phyloP scores from a whole-genome alignment of 2,888 invertebrate genomes.

The Oeneis ivallda region DNA sequence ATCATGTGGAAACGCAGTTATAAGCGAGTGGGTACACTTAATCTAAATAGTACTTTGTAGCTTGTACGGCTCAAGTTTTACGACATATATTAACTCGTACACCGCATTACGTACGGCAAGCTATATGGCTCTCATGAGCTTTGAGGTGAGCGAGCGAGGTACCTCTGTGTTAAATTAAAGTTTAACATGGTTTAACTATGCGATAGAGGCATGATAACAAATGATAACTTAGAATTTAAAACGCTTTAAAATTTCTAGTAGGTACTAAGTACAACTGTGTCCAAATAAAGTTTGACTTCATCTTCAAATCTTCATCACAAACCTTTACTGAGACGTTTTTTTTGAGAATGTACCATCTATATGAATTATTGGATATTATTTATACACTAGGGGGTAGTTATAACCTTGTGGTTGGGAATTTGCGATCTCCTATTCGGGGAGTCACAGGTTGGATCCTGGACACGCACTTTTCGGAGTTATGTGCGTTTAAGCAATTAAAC shows the following conservation, averaged over 20 bases:
- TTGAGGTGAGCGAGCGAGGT: conserved; percentile 33
- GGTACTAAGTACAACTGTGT: neutral
- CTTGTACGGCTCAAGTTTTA: conserved; percentile 33
- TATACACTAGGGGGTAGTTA: too few species aligned
- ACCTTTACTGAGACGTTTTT: too few species aligned
- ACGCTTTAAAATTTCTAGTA: neutral
- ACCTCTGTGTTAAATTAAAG: conserved; percentile 20
- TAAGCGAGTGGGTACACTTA: conserved; percentile 8
- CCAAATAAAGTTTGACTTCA: too few species aligned
- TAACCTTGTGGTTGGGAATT: too few species aligned
- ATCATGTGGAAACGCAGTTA: conserved; percentile 1
- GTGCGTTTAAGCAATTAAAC: too few species aligned
- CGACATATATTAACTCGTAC: conserved; percentile 39
- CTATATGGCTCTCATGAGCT: conserved; percentile 41
- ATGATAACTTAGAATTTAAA: neutral
- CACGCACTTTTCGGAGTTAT: too few species aligned
- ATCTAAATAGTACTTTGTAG: conserved; percentile 22
- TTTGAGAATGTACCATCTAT: too few species aligned
- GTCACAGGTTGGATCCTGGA: too few species aligned
- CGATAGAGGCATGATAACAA: neutral
- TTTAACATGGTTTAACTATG: conserved; percentile 9
- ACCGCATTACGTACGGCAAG: conserved; percentile 41
- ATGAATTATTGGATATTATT: too few species aligned
- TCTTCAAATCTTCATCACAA: too few species aligned
- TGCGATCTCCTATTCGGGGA: too few species aligned